Evolutionary conservation across 2,113 vertebrate genomes (phyloP).

Genomic region (Euleptes europaea): DNA sequence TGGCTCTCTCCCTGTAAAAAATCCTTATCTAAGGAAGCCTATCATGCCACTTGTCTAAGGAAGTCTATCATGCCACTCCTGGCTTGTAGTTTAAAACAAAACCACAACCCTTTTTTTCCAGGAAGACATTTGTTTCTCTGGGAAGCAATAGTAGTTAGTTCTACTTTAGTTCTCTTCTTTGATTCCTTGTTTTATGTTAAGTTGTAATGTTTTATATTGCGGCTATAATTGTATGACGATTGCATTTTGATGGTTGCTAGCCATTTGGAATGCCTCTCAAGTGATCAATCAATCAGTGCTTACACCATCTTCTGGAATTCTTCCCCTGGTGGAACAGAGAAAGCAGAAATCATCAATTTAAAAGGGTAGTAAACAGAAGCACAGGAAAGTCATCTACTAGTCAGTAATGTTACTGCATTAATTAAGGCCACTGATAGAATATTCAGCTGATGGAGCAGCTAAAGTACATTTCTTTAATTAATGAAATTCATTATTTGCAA

Average conservation of each 20-base stretch:
- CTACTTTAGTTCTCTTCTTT: neutral
- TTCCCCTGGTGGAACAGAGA: neutral
- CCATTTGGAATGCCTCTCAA: neutral
- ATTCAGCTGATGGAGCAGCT: slow-evolving; percentile 23
- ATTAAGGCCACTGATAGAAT: slow-evolving; percentile 25
- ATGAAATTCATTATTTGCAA: slow-evolving; percentile 22
- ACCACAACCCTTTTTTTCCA: too few relatives aligned
- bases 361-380: neutral
- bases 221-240: neutral
- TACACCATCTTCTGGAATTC: neutral
- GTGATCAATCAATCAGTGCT: neutral
- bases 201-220: neutral
- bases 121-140: too few relatives aligned
- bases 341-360: neutral
- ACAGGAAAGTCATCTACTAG: neutral
- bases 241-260: neutral
- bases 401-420: neutral
- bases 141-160: neutral
- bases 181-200: neutral
- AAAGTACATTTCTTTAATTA: slow-evolving; percentile 12
- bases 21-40: too few relatives aligned
- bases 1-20: too few relatives aligned
- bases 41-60: too few relatives aligned
- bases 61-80: too few relatives aligned
- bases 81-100: too few relatives aligned